phyloP scores from a whole-genome alignment of 2,888 invertebrate species.

The Drosophila antonietae region DNA sequence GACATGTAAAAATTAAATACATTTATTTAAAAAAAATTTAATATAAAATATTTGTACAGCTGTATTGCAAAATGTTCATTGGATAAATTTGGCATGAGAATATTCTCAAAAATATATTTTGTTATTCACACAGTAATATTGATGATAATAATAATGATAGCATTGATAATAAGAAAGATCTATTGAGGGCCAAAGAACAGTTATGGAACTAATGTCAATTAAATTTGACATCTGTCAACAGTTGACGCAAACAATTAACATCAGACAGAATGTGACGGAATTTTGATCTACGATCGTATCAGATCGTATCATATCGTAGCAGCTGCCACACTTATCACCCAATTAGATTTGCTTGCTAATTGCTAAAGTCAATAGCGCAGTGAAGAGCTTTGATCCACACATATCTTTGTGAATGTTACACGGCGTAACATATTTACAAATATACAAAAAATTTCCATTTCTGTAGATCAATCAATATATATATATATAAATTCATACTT shows the following conservation, averaged over 20 bases:
- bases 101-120: not conserved
- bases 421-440: not conserved
- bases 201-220: slow-evolving; percentile 45
- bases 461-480: not conserved
- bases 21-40: not conserved
- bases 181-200: slow-evolving; percentile 9
- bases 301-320: slow-evolving; percentile 8
- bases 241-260: slow-evolving; percentile 45
- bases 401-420: not conserved
- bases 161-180: slow-evolving; percentile 37
- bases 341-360: slow-evolving; percentile 58
- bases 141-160: slow-evolving; percentile 7
- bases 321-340: slow-evolving; percentile 47
- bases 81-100: not conserved
- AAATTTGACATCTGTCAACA: slow-evolving; percentile 28
- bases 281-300: not conserved
- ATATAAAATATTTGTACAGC: slow-evolving; percentile 34
- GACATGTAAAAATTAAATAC: not conserved
- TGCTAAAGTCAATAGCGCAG: slow-evolving; percentile 12
- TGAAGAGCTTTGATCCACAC: not conserved
- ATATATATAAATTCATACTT: not conserved
- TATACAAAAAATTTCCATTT: not conserved
- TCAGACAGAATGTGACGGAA: not conserved
- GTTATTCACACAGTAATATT: not conserved
- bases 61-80: not conserved